phyloP scores from a whole-genome alignment of 2,797 vertebrate species.

The Enteromius anoplus region DNA sequence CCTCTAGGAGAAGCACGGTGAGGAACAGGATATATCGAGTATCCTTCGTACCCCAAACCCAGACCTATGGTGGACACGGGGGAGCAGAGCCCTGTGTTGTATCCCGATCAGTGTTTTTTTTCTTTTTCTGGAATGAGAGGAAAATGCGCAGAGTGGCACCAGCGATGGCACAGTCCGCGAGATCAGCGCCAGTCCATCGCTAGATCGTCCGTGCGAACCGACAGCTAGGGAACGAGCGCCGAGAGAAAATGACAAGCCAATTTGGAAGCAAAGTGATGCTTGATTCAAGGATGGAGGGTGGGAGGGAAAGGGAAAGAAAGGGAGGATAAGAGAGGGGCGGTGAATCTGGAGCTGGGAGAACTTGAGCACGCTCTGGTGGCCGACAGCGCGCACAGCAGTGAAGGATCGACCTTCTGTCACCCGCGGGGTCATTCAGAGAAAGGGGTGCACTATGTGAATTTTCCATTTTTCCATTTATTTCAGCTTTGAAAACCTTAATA shows the following conservation, averaged over 20 bases:
- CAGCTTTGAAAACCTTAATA: background rate
- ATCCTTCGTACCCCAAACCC: slow-evolving; percentile 36
- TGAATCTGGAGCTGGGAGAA: slow-evolving; percentile 62
- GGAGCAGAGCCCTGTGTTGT: slow-evolving; percentile 58
- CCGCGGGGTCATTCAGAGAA: slow-evolving; percentile 32
- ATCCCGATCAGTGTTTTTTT: slow-evolving; percentile 70
- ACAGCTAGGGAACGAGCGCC: slow-evolving; percentile 58
- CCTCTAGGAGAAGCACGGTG: slow-evolving; percentile 8
- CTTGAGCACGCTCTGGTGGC: slow-evolving; percentile 79
- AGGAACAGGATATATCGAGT: slow-evolving; percentile 16
- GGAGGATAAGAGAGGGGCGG: slow-evolving; percentile 45
- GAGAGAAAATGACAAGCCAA: slow-evolving; percentile 81
- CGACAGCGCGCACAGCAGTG: slow-evolving; percentile 22
- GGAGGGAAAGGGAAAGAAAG: slow-evolving; percentile 65
- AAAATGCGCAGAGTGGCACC: slow-evolving; percentile 64
- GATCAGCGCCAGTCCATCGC: slow-evolving; percentile 57
- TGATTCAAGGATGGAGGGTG: slow-evolving; percentile 65
- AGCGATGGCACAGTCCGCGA: slow-evolving; percentile 43
- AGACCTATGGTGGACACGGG: slow-evolving; percentile 17
- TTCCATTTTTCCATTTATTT: background rate
- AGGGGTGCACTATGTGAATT: background rate
- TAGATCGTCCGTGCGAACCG: slow-evolving; percentile 67
- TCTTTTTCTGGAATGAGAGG: slow-evolving; percentile 60
- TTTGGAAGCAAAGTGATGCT: slow-evolving; percentile 69
- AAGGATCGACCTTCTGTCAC: slow-evolving; percentile 52